Base-by-base conservation (phyloP, 2,888 invertebrate genomes). In the Chloromyia formosa region DNA sequence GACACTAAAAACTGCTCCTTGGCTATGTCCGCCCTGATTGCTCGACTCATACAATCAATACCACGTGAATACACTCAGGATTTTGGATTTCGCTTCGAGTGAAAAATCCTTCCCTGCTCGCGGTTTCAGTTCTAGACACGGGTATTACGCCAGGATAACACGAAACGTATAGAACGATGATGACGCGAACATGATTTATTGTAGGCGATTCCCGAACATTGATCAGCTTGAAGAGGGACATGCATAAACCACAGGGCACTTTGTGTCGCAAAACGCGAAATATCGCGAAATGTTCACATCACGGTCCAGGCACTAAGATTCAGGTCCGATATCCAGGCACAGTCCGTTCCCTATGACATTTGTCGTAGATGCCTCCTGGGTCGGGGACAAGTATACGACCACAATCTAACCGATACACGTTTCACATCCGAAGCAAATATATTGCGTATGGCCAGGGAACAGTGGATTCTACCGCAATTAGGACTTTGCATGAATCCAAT, bases 321-420 rank as follows among this genome's bases (percentile, higher is more conserved):
- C 42, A 42, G 64, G 64, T 45, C 64, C 40, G 20, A 27, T 42
- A 61, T 61, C 61, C 27, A 61, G 61, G 61, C 61, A 27, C 35
- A n/a, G 42, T 27, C 5, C 61, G n/a, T 61, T 14, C 14, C 61
- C 61, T 61, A 61, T 61, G 61, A 35, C 61, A 61, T 61, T 61
- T 4, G 35, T 2, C 61, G n/a, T n/a, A n/a, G n/a, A n/a, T n/a
- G n/a, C n/a, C n/a, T n/a, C n/a, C n/a, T n/a, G n/a, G n/a, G n/a
- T n/a, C n/a, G n/a, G n/a, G n/a, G n/a, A n/a, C n/a, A n/a, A n/a
- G n/a, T n/a, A n/a, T n/a, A n/a, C n/a, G n/a, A n/a, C n/a, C n/a
- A n/a, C n/a, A n/a, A n/a, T n/a, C n/a, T n/a, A n/a, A n/a, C n/a
- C n/a, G n/a, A 35, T 7, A 35, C 66, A 49, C 49, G 23, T 49